phyloP scores from a whole-genome alignment of 2,888 invertebrate genomes.

The Sinotaia quadrata region DNA sequence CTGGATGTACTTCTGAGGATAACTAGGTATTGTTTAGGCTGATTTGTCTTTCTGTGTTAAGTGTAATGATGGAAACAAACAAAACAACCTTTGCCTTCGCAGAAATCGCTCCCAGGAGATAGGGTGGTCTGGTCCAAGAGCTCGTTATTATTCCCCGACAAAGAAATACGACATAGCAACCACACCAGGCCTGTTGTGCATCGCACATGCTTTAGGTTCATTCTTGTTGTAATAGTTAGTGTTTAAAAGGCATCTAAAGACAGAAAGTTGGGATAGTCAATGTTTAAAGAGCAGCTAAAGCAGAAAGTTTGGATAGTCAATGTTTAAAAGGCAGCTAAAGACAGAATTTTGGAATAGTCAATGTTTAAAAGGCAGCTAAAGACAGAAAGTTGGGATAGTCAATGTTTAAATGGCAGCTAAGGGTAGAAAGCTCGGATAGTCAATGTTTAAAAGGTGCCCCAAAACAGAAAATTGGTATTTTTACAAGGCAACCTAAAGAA shows the following conservation, averaged over 20 bases:
- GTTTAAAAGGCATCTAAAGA: constrained; percentile 58
- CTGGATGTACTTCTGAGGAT: too few relatives aligned
- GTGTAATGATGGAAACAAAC: background rate
- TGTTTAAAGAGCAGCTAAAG: constrained; percentile 58
- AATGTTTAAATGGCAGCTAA: constrained; percentile 58
- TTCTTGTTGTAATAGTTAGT: constrained; percentile 42
- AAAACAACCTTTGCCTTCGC: constrained; percentile 78
- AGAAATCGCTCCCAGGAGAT: constrained; percentile 88
- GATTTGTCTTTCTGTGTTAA: background rate
- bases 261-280: constrained; percentile 46
- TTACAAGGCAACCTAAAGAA: too few relatives aligned
- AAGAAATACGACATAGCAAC: constrained; percentile 86
- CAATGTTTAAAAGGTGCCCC: constrained; percentile 54
- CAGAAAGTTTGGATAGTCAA: constrained; percentile 48
- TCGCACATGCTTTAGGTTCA: constrained; percentile 75
- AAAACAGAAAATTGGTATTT: too few relatives aligned
- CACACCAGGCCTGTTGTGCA: constrained; percentile 84
- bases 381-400: too few relatives aligned
- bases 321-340: constrained; percentile 58
- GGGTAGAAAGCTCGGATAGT: too few relatives aligned
- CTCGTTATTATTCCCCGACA: constrained; percentile 90
- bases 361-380: constrained; percentile 58
- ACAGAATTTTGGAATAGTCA: too few relatives aligned
- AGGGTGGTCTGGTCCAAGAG: constrained; percentile 90
- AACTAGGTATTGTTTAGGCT: too few relatives aligned